Evolutionary conservation across 2,797 vertebrate genomes (phyloP).

Genomic region (Dermochelys coriacea): DNA sequence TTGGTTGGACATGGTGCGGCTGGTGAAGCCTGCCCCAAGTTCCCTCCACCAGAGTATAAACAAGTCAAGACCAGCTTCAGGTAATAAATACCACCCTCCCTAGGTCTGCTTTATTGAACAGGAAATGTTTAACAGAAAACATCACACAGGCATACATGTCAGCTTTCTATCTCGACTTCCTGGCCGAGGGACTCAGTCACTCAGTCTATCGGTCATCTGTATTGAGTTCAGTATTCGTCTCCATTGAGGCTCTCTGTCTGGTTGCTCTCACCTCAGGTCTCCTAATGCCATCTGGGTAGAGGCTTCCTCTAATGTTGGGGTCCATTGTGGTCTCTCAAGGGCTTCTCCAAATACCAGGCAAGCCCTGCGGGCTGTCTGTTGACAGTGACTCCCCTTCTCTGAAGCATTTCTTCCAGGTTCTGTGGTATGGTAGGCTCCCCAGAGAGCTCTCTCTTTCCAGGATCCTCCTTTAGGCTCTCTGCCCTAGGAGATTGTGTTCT

Average conservation of each 20-base stretch:
- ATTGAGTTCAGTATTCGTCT: neutral
- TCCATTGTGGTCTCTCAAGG: neutral
- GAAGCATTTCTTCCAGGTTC: no score
- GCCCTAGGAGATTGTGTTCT: no score
- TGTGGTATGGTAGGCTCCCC: no score
- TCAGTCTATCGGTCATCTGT: neutral
- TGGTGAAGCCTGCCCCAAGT: neutral
- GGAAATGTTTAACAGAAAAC: neutral
- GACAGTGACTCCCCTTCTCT: no score
- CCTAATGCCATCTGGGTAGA: neutral
- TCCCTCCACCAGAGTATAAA: neutral
- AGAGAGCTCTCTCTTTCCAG: no score
- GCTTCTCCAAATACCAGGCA: neutral
- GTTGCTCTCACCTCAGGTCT: neutral
- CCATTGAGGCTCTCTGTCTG: neutral
- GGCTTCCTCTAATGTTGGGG: neutral
- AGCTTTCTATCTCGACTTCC: neutral
- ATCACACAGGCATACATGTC: neutral
- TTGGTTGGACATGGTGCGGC: neutral
- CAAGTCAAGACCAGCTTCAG: neutral
- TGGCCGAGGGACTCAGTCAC: neutral
- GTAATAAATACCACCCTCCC: neutral
- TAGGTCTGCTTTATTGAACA: neutral
- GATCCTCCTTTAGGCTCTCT: no score
- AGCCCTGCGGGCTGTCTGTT: no score